These are phyloP conservation scores for Amphiprion percula DNA, from an alignment of 2,113 vertebrate species.

Conservation along the genomic window DNA sequence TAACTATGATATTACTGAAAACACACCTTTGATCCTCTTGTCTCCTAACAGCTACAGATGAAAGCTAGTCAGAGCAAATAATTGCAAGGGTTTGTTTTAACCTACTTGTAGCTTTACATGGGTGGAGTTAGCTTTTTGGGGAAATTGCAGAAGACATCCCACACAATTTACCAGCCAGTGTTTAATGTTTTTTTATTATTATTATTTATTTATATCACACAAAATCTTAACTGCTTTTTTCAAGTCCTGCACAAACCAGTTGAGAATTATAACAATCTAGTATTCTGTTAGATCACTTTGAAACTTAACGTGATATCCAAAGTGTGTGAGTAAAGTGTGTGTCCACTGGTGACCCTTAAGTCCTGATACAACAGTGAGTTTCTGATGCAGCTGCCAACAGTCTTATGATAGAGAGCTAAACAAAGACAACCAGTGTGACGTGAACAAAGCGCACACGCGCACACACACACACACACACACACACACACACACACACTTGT, in stretches of 20 bases:
- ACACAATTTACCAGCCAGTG: neutral
- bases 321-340: neutral
- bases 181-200: neutral
- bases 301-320: neutral
- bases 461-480: neutral
- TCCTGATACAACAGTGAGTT: constrained; percentile 63
- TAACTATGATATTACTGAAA: constrained; percentile 22
- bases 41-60: constrained; percentile 1
- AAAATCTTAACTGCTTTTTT: neutral
- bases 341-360: constrained; percentile 32
- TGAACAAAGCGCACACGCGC: neutral
- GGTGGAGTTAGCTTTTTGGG: constrained; percentile 4
- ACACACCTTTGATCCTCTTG: constrained; percentile 15
- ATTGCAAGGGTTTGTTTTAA: constrained; percentile 2
- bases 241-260: neutral
- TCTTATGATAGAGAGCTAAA: constrained; percentile 72
- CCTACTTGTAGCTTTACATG: neutral
- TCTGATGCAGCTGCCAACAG: constrained; percentile 57
- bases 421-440: constrained; percentile 70
- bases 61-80: constrained; percentile 20
- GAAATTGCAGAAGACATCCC: neutral
- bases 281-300: neutral
- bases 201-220: neutral
- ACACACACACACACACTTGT: constrained; percentile 20
- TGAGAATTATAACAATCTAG: neutral